Conservation (phyloP, 2,113 vertebrate species). For the Pygathrix nemaeus region DNA sequence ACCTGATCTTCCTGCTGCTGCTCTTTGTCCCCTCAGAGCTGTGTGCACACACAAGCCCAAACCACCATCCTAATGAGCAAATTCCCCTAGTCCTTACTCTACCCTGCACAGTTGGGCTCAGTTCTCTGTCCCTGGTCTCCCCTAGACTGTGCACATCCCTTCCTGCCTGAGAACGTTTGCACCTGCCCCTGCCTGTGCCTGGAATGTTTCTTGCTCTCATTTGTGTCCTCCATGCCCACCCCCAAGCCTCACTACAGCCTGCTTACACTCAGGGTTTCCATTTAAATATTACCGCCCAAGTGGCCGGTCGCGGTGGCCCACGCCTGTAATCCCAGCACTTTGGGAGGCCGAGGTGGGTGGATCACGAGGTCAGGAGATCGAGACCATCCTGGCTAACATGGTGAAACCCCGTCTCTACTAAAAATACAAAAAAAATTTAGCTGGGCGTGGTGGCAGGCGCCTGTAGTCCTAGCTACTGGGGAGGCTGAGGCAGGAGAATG, state of each 20-base stretch:
- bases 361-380: too few relatives aligned
- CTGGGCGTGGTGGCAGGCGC: too few relatives aligned
- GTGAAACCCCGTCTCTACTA: too few relatives aligned
- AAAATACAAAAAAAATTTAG: too few relatives aligned
- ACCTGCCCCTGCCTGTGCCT: background rate
- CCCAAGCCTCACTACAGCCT: background rate
- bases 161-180: background rate
- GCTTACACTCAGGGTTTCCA: background rate
- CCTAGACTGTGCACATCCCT: background rate
- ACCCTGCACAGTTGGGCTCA: background rate
- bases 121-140: background rate
- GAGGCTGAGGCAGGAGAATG: too few relatives aligned
- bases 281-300: background rate
- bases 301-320: too few relatives aligned
- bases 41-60: background rate
- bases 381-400: too few relatives aligned
- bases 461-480: too few relatives aligned
- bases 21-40: background rate
- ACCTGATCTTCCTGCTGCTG: background rate
- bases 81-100: background rate
- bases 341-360: too few relatives aligned
- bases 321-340: too few relatives aligned
- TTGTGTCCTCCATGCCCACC: background rate
- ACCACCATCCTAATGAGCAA: background rate
- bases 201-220: background rate